Base-by-base conservation (phyloP, 2,797 vertebrate genomes). In the Danio kyathit region DNA sequence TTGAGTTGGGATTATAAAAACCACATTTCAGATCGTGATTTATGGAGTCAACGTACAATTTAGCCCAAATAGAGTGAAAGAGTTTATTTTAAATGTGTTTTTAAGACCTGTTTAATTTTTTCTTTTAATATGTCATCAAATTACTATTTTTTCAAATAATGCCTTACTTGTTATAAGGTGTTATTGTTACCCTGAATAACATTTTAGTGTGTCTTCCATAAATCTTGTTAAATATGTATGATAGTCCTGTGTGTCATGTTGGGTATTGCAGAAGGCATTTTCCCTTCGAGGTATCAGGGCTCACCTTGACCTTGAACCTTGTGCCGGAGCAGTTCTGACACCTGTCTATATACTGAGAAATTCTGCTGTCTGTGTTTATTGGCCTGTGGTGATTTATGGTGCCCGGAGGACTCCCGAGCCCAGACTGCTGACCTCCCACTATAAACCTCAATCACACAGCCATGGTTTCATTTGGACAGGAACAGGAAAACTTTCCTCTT, bases 391-490 rank as follows among this genome's bases (percentile, higher is more conserved):
- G 86, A 87, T 83, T 81, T 86, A 87, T 84, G 65, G 29, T 21
- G 73, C 84, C 86, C 60, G 54, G 29, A 74, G 72, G 84, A 65
- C 65, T 73, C 49, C 46, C 69, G 79, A 76, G 67, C 70, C 70
- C 71, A 0, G 11, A 66, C 69, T 40, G 43, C 48, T 79, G 60
- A 84, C 81, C 72, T 81, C 80, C 80, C 48, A 76, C 81, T 82
- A 84, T 83, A 83, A 84, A 86, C 82, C 82, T 81, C 82, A 83
- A 79, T 86, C 81, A 84, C 66, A 65, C 46, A 81, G 71, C 56
- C 57, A 79, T 56, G 16, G 71, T 54, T 81, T 81, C 44, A 81
- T 63, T 75, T 57, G 19, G 61, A 66, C 46, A 74, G 79, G 7
- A 72, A 49, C 14, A 64, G 29, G 29, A 70, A 66, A 75, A 60